phyloP scores from a whole-genome alignment of 2,888 invertebrate species.

The Clitarchus hookeri region DNA sequence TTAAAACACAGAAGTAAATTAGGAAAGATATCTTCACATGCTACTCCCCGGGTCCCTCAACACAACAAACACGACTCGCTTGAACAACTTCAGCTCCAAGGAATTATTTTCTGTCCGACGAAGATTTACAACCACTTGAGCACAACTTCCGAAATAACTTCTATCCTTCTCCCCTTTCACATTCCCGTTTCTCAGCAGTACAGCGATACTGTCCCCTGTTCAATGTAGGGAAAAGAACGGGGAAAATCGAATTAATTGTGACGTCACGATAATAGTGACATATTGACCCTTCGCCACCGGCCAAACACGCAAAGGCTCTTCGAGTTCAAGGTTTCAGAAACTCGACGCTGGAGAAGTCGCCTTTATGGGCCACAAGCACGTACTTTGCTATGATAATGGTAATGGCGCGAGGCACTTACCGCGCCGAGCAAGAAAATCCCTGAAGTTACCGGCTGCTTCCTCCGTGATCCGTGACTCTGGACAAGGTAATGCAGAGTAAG shows the following conservation, averaged over 20 bases:
- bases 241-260: background rate
- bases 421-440: too few species aligned
- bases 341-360: background rate
- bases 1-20: background rate
- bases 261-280: background rate
- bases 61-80: background rate
- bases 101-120: background rate
- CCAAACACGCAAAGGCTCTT: background rate
- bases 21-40: background rate
- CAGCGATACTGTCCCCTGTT: background rate
- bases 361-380: background rate
- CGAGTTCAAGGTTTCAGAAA: too few species aligned
- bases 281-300: background rate
- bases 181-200: too few species aligned
- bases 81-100: background rate
- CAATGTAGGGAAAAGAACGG: background rate
- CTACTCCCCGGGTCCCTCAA: too few species aligned
- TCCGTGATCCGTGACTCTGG: too few species aligned
- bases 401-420: too few species aligned
- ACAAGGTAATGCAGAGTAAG: too few species aligned
- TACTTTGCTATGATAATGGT: background rate
- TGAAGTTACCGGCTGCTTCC: too few species aligned
- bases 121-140: conserved; percentile 14
- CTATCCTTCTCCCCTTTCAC: background rate
- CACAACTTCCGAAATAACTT: background rate